A percentile compares a stretch with the other conserved stretches of the same genome.
Evolutionary conservation across 2,797 vertebrate species (phyloP).

Genomic region (Phaenicophaeus curvirostris): DNA sequence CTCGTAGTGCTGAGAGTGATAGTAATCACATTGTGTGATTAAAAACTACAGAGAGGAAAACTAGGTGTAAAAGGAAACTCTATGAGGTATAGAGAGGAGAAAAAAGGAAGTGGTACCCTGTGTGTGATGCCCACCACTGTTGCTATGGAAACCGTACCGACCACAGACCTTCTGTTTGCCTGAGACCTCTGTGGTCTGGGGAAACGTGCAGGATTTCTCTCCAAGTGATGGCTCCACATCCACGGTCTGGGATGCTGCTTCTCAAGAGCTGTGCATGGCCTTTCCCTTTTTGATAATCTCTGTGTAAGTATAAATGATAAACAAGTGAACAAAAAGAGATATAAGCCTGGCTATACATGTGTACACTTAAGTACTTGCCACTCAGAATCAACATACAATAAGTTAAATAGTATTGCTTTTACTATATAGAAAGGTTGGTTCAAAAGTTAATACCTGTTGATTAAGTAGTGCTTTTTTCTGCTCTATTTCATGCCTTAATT

Average conservation of each 20-base stretch:
- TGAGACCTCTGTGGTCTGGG: not conserved
- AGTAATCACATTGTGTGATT: not conserved
- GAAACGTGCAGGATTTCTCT: not conserved
- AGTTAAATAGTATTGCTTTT: not conserved
- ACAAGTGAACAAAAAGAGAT: not conserved
- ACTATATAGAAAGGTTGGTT: not conserved
- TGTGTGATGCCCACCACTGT: not conserved
- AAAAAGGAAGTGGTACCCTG: not conserved
- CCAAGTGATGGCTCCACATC: not conserved
- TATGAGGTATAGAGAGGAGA: not conserved
- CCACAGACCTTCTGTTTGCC: fast-evolving
- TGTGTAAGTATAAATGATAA: not conserved
- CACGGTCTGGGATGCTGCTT: fast-evolving
- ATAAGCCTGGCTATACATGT: fast-evolving
- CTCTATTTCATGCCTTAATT: not conserved
- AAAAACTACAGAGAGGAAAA: not conserved
- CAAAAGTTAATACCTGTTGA: not conserved
- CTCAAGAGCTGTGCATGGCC: not conserved
- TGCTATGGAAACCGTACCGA: not conserved
- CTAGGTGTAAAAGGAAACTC: not conserved
- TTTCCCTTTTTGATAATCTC: not conserved
- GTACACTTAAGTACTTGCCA: not conserved
- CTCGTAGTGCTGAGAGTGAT: not conserved
- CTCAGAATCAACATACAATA: not conserved
- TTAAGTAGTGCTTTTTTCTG: not conserved